Base-by-base conservation (phyloP, 2,888 invertebrate species). In the Dicyrtomina minuta region DNA sequence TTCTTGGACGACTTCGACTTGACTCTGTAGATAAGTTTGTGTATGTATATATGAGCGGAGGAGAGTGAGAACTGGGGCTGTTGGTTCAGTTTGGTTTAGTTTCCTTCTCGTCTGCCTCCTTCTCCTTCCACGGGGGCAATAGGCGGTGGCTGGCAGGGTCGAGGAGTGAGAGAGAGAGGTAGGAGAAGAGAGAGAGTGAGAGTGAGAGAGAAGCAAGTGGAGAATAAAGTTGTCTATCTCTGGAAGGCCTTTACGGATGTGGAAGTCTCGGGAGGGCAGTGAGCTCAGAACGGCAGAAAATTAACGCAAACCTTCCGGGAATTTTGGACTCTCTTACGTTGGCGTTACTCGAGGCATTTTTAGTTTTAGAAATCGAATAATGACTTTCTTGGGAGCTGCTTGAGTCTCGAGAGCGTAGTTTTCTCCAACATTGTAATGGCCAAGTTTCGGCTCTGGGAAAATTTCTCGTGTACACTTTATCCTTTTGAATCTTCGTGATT, bases 241-340 rank as follows among this genome's bases (percentile, higher is more conserved):
- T 74, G 72, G 73, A 77, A 74, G 76, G 75, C 72, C 75, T 75
- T 77, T 77, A 66, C 75, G 74, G 77, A 75, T 75, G 77, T 77
- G 70, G 74, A 77, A 76, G 84, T 84, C 87, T 85, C 87, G 79
- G 77, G 87, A 83, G 87, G 84, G 87, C 85, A 86, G 84, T 88
- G 87, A 87, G 87, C 87, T 87, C 88, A 88, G 87, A 87, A 87
- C 87, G 87, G 87, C 87, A 87, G 88, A 88, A 88, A 88, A 88
- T 88, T 88, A 88, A 88, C 87, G 87, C 85, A 85, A 84, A 75
- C 74, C 77, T 75, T 74, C 68, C 70, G 78, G 78, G 77, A 76
- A 74, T 76, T 75, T 74, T 73, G 73, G 74, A 74, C 76, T 76
- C 76, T 75, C 76, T 75, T 76, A 74, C 77, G 74, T 74, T 74